Conservation (phyloP, 2,888 invertebrate genomes). For the Pristionchus fissidentatus region DNA sequence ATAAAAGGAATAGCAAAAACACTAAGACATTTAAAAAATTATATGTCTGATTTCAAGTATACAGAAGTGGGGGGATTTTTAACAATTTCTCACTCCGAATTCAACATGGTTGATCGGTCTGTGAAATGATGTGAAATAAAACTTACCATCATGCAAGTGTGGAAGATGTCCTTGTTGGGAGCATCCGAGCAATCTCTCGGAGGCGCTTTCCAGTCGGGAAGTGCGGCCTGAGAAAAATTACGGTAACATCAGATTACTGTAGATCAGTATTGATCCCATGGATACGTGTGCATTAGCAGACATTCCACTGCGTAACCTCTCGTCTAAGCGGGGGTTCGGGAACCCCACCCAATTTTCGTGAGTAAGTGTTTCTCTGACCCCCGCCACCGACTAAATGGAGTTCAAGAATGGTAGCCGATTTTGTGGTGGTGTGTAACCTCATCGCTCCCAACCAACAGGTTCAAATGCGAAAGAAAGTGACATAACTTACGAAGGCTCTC, state of each 20-base stretch:
- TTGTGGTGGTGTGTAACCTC: no score
- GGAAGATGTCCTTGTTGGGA: constrained; percentile 66
- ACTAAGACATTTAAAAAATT: no score
- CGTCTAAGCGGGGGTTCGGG: not conserved
- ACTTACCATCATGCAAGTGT: constrained; percentile 68
- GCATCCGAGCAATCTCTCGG: constrained; percentile 73
- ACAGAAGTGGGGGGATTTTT: no score
- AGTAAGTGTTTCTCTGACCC: constrained; percentile 16
- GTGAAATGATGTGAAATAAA: not conserved
- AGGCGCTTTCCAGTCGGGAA: constrained; percentile 51
- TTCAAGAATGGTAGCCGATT: no score
- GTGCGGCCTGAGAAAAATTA: not conserved
- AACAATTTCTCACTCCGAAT: no score
- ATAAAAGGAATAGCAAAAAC: no score
- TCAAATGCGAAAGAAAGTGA: no score
- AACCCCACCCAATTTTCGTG: no score
- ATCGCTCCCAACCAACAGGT: no score
- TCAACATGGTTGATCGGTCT: not conserved
- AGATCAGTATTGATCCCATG: not conserved
- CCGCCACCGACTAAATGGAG: no score
- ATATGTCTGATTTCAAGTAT: no score
- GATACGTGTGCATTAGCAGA: not conserved
- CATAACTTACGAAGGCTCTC: no score
- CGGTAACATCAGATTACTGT: not conserved
- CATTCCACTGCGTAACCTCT: not conserved